These are phyloP conservation scores for Caenorhabditis inopinata DNA, from an alignment of 1,140 invertebrate genomes.

Conservation along the genomic window DNA sequence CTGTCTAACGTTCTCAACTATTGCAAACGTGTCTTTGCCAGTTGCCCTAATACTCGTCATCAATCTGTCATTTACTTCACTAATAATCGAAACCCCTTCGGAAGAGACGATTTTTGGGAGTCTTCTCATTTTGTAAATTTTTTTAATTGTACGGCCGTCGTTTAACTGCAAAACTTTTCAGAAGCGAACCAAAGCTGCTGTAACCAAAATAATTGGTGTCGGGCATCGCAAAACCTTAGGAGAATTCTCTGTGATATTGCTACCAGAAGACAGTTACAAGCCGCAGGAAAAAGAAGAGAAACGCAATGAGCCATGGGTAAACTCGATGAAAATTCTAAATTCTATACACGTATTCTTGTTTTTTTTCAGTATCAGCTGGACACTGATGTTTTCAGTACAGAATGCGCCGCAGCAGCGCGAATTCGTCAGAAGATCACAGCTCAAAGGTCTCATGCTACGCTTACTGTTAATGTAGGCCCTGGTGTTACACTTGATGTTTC, in stretches of 20 bases:
- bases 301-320: constrained; percentile 8
- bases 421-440: constrained; percentile 15
- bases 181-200: constrained; percentile 1
- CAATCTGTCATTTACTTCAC: constrained; percentile 12
- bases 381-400: background rate
- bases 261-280: background rate
- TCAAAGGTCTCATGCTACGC: constrained; percentile 1
- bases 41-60: constrained; percentile 1
- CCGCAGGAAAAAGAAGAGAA: background rate
- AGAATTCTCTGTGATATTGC: background rate
- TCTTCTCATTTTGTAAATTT: background rate
- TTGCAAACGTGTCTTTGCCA: background rate
- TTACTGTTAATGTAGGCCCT: background rate
- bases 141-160: no score
- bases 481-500: constrained; percentile 3
- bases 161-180: background rate
- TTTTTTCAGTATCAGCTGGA: background rate
- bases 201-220: constrained; percentile 2
- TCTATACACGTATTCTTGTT: no score
- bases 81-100: background rate
- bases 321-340: no score
- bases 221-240: background rate
- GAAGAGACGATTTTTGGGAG: background rate
- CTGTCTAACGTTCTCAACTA: constrained; percentile 10
- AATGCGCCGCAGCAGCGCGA: background rate